phyloP scores from a whole-genome alignment of 2,113 vertebrate species.

The Mola mola region DNA sequence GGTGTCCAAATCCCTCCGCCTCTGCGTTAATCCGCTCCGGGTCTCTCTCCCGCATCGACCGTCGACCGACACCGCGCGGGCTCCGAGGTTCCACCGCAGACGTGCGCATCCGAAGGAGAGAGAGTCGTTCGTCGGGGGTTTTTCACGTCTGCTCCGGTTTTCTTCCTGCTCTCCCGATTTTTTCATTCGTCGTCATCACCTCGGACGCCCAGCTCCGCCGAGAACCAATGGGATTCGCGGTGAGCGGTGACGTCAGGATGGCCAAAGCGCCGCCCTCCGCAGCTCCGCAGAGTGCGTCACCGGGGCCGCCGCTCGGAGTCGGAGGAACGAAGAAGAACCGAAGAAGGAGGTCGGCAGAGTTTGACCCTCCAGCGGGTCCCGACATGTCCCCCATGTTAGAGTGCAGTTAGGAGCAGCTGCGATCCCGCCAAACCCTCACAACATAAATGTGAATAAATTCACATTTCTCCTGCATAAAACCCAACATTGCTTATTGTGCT shows the following conservation, averaged over 20 bases:
- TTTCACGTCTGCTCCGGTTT: slow-evolving; percentile 39
- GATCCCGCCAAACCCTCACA: too few species aligned
- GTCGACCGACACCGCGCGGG: slow-evolving; percentile 8
- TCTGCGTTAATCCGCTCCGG: slow-evolving; percentile 50
- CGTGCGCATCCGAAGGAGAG: background rate
- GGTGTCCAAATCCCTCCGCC: slow-evolving; percentile 16
- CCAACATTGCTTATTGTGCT: too few species aligned
- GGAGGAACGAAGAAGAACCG: too few species aligned
- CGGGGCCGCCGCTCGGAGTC: slow-evolving; percentile 2
- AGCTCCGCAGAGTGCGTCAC: slow-evolving; percentile 65
- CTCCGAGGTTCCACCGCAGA: background rate
- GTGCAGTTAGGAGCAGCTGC: too few species aligned
- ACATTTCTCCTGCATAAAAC: too few species aligned
- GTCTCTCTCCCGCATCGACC: background rate
- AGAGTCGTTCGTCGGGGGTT: slow-evolving; percentile 43
- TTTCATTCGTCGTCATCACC: slow-evolving; percentile 32
- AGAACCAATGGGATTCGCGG: slow-evolving; percentile 51
- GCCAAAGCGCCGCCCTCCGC: slow-evolving; percentile 20
- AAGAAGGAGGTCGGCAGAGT: too few species aligned
- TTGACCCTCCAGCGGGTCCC: too few species aligned
- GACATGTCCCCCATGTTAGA: too few species aligned
- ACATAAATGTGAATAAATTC: too few species aligned
- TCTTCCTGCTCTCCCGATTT: background rate
- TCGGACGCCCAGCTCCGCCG: slow-evolving; percentile 37
- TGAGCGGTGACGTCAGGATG: slow-evolving; percentile 33